Evolutionary conservation across 2,113 vertebrate genomes (phyloP).

Genomic region (Serranochromis macrocephalus): DNA sequence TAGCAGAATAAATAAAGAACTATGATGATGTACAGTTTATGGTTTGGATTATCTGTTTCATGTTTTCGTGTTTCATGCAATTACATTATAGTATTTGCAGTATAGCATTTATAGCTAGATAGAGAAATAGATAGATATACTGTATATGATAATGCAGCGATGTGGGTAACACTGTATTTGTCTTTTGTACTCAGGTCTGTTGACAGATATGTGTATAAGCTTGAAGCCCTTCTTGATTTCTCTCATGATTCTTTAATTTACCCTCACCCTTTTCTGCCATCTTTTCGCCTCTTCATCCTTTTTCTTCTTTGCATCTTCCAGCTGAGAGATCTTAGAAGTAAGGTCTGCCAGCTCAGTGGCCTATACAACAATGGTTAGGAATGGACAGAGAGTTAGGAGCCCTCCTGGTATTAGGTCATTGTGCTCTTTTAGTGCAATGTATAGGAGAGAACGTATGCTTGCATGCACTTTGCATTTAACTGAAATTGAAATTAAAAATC

Average conservation of each 20-base stretch:
- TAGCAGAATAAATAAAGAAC: background rate
- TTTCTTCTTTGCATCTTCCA: slow-evolving; percentile 89
- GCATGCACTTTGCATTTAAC: background rate
- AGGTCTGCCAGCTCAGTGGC: slow-evolving; percentile 88
- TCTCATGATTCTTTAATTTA: slow-evolving; percentile 23
- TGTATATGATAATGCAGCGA: background rate
- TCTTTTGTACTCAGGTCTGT: background rate
- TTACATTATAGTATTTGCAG: background rate
- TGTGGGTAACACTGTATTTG: background rate
- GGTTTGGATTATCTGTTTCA: background rate
- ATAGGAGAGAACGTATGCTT: background rate
- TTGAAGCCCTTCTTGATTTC: slow-evolving; percentile 41
- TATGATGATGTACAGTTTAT: background rate
- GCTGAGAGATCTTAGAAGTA: slow-evolving; percentile 84
- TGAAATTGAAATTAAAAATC: background rate
- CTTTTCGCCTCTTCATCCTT: slow-evolving; percentile 86
- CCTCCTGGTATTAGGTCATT: slow-evolving; percentile 43
- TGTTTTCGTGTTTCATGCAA: background rate
- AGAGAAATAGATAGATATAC: background rate
- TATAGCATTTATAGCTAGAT: background rate
- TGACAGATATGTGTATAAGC: slow-evolving; percentile 11
- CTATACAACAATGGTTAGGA: slow-evolving; percentile 64
- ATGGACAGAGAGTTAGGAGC: slow-evolving; percentile 41
- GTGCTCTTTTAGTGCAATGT: slow-evolving; percentile 2
- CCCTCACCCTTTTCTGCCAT: slow-evolving; percentile 90